Evolutionary conservation across 2,113 vertebrate species (phyloP), one percentile per base, ranked within the genome.

Genomic region (Gobio gobio): DNA sequence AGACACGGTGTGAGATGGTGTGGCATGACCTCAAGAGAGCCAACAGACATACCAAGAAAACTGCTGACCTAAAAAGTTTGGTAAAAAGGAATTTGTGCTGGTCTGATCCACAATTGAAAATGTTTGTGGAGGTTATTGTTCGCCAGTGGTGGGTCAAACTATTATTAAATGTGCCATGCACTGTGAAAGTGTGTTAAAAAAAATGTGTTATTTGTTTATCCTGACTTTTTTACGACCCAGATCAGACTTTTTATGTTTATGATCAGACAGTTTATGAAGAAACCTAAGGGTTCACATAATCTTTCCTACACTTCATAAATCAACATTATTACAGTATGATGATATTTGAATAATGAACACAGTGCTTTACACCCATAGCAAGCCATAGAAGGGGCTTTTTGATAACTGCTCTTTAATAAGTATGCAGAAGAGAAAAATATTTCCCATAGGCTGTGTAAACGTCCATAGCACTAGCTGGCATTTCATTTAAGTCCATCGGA

Each of bases 361-460:
- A 18, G 24, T 54, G 24, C 3, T 10, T 20, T 18, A 18, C 24
- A 76, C 24, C 14, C 45, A 76, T 54, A 54, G 3, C 29, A 29
- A 54, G 74, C 24, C 24, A 54, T 33, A 54, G 3, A 76, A 29
- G 16, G 24, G 72, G 24, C 40, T n/a, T 81, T 88, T 90, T 86
- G 78, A 89, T 87, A 85, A 83, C 75, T 85, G 79, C 72, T 36
- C 66, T 90, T 90, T 90, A 90, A 82, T 88, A 77, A 20, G 82
- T 75, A 74, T n/a, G 43, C 68, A 87, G 54, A 84, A 64, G 68
- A 84, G 83, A 89, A 76, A 88, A 79, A 9, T 26, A 78, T 82
- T 88, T 51, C 13, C 82, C 18, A 83, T 70, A 88, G 14, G 26
- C 66, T 86, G 20, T 85, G 59, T 40, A 87, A 86, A 86, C 47